A percentile compares a stretch with the other conserved stretches of the same genome.
Conservation (phyloP, 2,113 vertebrate species). For the Scophthalmus maximus region DNA sequence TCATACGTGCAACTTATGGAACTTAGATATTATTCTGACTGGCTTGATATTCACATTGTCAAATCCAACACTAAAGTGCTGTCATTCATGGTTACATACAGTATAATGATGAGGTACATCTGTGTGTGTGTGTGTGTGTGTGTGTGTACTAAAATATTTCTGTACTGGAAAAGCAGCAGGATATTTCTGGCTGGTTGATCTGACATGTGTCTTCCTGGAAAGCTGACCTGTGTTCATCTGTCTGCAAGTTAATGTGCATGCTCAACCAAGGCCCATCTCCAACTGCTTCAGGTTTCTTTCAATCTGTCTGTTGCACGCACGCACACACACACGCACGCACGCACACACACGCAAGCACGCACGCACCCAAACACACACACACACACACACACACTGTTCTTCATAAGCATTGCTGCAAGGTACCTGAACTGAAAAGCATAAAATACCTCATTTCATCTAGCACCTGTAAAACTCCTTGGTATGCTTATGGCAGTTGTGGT, state of each 20-base stretch:
- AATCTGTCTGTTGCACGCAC: constrained; percentile 63
- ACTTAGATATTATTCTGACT: too few relatives aligned
- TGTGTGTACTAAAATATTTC: neutral
- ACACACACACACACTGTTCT: constrained; percentile 6
- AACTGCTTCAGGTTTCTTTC: constrained; percentile 60
- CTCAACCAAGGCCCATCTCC: constrained; percentile 48
- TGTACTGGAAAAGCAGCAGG: constrained; percentile 31
- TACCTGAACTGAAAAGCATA: constrained; percentile 18
- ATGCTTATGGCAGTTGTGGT: constrained; percentile 20
- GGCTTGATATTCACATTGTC: too few relatives aligned
- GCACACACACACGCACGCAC: constrained; percentile 2
- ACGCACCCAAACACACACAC: constrained; percentile 8
- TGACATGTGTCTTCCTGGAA: constrained; percentile 63
- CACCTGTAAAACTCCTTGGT: constrained; percentile 35
- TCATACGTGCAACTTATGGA: neutral
- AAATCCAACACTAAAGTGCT: too few relatives aligned
- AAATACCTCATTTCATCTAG: constrained; percentile 36
- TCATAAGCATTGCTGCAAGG: constrained; percentile 24
- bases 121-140: constrained; percentile 1
- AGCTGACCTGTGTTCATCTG: constrained; percentile 57
- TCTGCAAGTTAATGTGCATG: constrained; percentile 39
- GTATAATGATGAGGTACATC: neutral
- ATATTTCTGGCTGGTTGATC: constrained; percentile 55
- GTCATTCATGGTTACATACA: too few relatives aligned
- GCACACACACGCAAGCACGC: constrained; percentile 16